Base-by-base conservation (phyloP, 2,113 vertebrate genomes). In the Lophura nycthemera region DNA sequence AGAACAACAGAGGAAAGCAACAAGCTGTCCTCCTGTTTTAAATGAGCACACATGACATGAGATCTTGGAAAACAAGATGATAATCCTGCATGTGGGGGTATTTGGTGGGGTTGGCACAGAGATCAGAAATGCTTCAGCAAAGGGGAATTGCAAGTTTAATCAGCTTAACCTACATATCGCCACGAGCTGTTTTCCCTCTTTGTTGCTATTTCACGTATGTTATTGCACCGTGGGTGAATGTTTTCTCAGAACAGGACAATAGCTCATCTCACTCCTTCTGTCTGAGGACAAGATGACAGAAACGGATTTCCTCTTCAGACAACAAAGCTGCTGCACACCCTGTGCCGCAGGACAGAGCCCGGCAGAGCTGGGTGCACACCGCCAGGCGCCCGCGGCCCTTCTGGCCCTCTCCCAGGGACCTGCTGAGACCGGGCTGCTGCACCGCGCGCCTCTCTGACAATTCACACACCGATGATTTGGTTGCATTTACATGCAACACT, bases 381-480 rank as follows among this genome's bases (percentile, higher is more conserved):
- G 13, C 47, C 7, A 8, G 66, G 74, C 43, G 36, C 63, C 45
- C 24, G 1, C 0, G 0, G n/a, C 48, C 48, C 18, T 11, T 16
- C 12, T 3, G n/a, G 8, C 1, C 19, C 14, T 13, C 59, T 63
- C 15, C 3, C 11, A 3, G 3, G n/a, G 4, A 25, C 48, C 57
- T 22, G 36, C 21, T 8, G 10, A 1, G 7, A 11, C 12, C 17
- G 52, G 27, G 50, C 89, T 34, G 42, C 42, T 5, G 1, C 34
- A 8, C 54, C 3, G 1, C 18, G 13, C 13, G 4, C 13, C n/a
- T 14, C 59, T 48, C 3, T 3, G 40, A 12, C 3, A 1, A 13
- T 0, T 13, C 50, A 8, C 0, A 0, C 0, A 2, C 22, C 2
- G 7, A 6, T 4, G 42, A 30, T 10, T 3, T 6, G 86, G 63